Evolutionary conservation across 2,113 vertebrate genomes (phyloP).

Genomic region (Dolichallabes microphthalmus): DNA sequence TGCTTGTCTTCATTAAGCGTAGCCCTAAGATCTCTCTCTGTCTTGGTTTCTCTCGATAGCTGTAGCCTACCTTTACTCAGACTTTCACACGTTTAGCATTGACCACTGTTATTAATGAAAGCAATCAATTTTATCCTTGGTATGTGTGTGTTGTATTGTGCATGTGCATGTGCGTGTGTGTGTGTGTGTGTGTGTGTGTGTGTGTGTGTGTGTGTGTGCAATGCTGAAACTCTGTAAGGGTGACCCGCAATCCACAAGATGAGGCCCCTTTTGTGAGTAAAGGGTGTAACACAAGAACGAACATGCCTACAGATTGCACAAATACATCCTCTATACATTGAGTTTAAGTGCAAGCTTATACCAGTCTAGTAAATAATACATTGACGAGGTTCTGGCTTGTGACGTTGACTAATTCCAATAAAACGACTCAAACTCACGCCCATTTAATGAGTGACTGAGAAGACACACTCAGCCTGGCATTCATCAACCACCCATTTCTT

Average conservation of each 20-base stretch:
- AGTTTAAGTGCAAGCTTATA: background rate
- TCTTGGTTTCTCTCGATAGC: constrained; percentile 27
- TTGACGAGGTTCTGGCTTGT: background rate
- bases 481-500: background rate
- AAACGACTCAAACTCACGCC: background rate
- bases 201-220: constrained; percentile 21
- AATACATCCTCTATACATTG: constrained; percentile 15
- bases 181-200: constrained; percentile 29
- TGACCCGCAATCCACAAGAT: background rate
- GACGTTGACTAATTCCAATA: background rate
- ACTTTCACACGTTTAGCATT: constrained; percentile 28
- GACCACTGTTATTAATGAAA: constrained; percentile 43
- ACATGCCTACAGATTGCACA: background rate
- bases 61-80: constrained; percentile 37
- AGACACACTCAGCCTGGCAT: background rate
- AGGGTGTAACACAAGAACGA: constrained; percentile 8
- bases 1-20: constrained; percentile 53
- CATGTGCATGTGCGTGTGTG: constrained; percentile 29
- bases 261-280: background rate
- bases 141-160: constrained; percentile 23
- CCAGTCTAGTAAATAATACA: constrained; percentile 1
- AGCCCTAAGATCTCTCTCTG: constrained; percentile 20
- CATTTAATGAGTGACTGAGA: background rate
- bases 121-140: constrained; percentile 12
- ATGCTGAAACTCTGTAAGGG: constrained; percentile 8